phyloP scores from a whole-genome alignment of 2,888 invertebrate genomes.

The Palloptera scutellata region DNA sequence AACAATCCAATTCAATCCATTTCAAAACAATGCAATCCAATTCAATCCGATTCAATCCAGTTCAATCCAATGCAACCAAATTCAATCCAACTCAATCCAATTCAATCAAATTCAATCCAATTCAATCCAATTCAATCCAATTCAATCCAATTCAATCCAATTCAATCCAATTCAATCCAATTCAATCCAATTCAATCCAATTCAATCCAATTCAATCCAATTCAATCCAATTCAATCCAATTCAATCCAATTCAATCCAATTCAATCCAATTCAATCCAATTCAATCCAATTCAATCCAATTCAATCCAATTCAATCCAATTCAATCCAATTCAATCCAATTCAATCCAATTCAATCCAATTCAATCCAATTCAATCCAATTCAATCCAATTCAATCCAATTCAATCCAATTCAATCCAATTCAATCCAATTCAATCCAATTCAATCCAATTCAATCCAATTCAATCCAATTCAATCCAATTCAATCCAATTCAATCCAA shows the following conservation, averaged over 20 bases:
- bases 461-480: not conserved
- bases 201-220: not conserved
- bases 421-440: not conserved
- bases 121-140: constrained; percentile 20
- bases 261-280: not conserved
- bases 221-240: not conserved
- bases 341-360: not conserved
- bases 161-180: not conserved
- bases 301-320: not conserved
- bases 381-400: not conserved
- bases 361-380: not conserved
- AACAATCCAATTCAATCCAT: too few species aligned
- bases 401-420: not conserved
- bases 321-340: not conserved
- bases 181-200: not conserved
- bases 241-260: not conserved
- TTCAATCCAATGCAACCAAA: not conserved
- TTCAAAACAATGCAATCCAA: not conserved
- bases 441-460: not conserved
- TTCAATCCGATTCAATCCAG: not conserved
- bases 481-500: not conserved
- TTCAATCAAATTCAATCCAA: constrained; percentile 13
- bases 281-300: not conserved
- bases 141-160: constrained; percentile 22
- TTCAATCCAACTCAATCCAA: not conserved